A percentile compares a stretch with the other conserved stretches of the same genome.
phyloP scores from a whole-genome alignment of 2,113 vertebrate species.

The Oncorhynchus masou region DNA sequence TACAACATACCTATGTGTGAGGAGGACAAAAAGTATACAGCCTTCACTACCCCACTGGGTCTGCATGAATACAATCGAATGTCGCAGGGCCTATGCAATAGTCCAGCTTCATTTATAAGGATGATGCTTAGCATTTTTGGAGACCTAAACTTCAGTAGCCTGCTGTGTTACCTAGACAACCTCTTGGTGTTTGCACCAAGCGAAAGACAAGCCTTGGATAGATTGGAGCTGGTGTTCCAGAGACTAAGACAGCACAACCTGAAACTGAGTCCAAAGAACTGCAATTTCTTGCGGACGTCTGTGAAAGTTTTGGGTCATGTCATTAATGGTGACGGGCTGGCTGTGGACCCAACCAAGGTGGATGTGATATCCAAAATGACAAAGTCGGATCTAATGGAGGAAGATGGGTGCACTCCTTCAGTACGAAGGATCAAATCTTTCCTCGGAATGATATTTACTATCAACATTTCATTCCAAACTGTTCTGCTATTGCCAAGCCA shows the following conservation, averaged over 20 bases:
- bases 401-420: slow-evolving; percentile 7
- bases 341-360: slow-evolving; percentile 12
- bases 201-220: no score
- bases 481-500: no score
- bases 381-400: slow-evolving; percentile 2
- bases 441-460: no score
- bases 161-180: slow-evolving; percentile 16
- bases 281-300: no score
- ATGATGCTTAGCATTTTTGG: slow-evolving; percentile 14
- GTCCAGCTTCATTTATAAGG: slow-evolving; percentile 18
- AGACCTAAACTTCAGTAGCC: slow-evolving; percentile 18
- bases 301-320: slow-evolving; percentile 9
- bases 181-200: slow-evolving; percentile 12
- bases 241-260: no score
- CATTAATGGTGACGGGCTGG: background rate
- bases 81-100: slow-evolving; percentile 14
- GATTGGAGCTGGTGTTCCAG: background rate
- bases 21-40: no score
- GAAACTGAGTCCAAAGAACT: background rate
- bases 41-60: slow-evolving; percentile 17
- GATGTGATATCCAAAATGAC: slow-evolving; percentile 6
- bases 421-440: no score
- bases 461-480: no score
- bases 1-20: slow-evolving; percentile 2
- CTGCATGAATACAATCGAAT: slow-evolving; percentile 29